Conservation (phyloP, 53 echinoderm and acorn worm genomes). For the Paracentrotus lividus region DNA sequence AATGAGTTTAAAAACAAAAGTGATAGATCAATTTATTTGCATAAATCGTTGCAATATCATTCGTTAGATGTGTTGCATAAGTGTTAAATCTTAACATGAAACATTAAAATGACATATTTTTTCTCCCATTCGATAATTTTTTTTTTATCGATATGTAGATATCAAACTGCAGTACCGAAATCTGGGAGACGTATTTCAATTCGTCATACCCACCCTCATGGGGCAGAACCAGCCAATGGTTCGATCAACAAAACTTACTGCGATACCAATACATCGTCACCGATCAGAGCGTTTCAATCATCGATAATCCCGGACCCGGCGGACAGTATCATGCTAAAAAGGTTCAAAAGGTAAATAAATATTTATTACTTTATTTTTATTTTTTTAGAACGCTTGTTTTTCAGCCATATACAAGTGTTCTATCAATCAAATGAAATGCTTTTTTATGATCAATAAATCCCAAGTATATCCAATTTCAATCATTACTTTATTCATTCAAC, state of each 20-base stretch:
- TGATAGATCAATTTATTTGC: too few relatives aligned
- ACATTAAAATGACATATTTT: neutral
- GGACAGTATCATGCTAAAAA: neutral
- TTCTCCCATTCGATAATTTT: neutral
- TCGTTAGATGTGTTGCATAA: too few relatives aligned
- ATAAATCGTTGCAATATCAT: too few relatives aligned
- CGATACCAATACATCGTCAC: neutral
- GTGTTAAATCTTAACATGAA: too few relatives aligned
- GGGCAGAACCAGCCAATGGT: neutral
- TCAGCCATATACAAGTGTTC: too few relatives aligned
- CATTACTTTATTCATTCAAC: too few relatives aligned
- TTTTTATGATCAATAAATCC: too few relatives aligned
- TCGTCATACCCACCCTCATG: neutral
- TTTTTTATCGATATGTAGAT: neutral
- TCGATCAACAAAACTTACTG: neutral
- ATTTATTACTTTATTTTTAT: neutral
- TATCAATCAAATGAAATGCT: too few relatives aligned
- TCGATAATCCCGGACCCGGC: neutral
- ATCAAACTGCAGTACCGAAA: constrained; percentile 32
- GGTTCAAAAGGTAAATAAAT: constrained; percentile 37
- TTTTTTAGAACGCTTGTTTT: too few relatives aligned
- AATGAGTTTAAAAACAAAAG: too few relatives aligned
- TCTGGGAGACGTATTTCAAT: constrained; percentile 11
- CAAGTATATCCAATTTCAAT: too few relatives aligned
- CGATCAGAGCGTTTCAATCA: constrained; percentile 8